Base-by-base conservation (phyloP, 2,797 vertebrate species). In the Natrix natrix region DNA sequence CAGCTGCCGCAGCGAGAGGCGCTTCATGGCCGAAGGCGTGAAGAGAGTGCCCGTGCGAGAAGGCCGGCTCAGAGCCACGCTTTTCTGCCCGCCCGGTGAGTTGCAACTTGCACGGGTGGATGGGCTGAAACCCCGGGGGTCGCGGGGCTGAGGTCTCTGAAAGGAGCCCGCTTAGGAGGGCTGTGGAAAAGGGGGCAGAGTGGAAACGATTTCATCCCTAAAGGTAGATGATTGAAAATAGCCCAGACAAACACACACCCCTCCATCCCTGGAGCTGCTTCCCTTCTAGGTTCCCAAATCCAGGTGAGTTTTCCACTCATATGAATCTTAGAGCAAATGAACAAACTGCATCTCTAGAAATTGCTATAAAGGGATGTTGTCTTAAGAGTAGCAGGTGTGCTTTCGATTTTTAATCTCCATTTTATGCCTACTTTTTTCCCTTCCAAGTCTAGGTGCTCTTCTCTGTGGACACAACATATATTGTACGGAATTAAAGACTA, bases 41-140 rank as follows among this genome's bases (percentile, higher is more conserved):
- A 96, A 95, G 92, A 98, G 98, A 95, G 97, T 97, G 92, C 96
- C 97, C 0, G 96, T 98, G 91, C 94, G 94, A 94, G 97, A 98
- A 93, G 98, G 98, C 37, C 95, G 94, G 5, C 94, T 98, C 90
- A 96, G 97, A 93, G 98, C 98, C 96, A 98, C 98, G n/a, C 97
- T 98, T 74, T 99, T 99, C 86, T 91, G 98, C 89, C 98, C 98
- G 91, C 97, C 98, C 90, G 98, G 98, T 99, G 94, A 97, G 96
- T 96, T 59, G 57, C 57, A 59, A 13, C 1, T 28, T 63, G 57
- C n/a, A 37, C 14, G 16, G 7, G 26, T 14, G 86, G 54, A 16
- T 52, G 86, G 14, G 52, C 6, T 24, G 5, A 86, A 55, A 55
- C 1, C 13, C 24, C 26, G 5, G 83, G 24, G 4, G 8, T 86